Percentiles rank a stretch among this genome's conserved stretches.
These are phyloP conservation scores for Melospiza melodia DNA, from an alignment of 2,113 vertebrate species.

Conservation along the genomic window DNA sequence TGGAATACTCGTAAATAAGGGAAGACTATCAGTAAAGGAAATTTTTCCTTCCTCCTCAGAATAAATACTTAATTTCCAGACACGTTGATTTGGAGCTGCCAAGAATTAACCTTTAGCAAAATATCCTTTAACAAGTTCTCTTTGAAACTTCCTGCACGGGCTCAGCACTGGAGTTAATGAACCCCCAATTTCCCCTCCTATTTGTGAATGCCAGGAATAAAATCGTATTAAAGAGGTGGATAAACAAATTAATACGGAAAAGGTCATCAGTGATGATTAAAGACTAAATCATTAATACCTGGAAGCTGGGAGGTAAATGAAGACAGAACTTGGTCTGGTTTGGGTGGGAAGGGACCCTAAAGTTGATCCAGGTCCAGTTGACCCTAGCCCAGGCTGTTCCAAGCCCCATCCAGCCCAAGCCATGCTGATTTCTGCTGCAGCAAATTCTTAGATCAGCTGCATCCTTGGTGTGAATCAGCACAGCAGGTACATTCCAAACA, in stretches of 20 bases:
- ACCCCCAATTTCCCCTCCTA: not conserved
- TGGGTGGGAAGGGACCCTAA: not conserved
- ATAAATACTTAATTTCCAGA: not conserved
- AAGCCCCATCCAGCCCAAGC: not conserved
- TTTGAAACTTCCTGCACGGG: not conserved
- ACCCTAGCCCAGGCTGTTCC: not conserved
- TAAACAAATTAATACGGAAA: not conserved
- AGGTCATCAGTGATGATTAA: not conserved
- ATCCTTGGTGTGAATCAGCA: not conserved
- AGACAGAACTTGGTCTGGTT: not conserved
- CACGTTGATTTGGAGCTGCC: not conserved
- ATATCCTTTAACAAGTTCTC: not conserved
- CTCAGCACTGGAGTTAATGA: not conserved
- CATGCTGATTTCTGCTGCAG: fast-evolving
- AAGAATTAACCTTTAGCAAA: constrained; percentile 16
- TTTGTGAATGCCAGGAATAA: not conserved
- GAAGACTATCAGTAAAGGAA: not conserved
- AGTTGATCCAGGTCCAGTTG: not conserved
- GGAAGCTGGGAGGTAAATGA: not conserved
- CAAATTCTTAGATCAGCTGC: not conserved
- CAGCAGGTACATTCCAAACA: not conserved
- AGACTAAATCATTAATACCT: not conserved
- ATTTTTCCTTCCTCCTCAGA: not conserved
- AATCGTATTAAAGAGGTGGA: not conserved
- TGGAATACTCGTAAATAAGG: not conserved